phyloP scores from a whole-genome alignment of 2,888 invertebrate genomes.

The Drosophila rellima region DNA sequence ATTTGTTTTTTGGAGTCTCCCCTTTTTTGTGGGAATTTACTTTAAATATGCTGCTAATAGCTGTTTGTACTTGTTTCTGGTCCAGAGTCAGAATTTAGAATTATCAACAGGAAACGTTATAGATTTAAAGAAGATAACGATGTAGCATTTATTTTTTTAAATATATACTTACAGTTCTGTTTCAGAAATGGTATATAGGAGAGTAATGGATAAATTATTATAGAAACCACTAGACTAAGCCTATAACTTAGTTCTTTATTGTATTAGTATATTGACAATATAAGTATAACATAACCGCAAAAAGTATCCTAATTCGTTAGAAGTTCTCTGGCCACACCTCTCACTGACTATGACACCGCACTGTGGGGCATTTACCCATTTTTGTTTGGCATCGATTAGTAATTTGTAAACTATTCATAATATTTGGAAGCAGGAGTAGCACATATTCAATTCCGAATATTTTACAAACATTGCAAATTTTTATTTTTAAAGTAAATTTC shows the following conservation, averaged over 20 bases:
- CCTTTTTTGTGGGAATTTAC: constrained; percentile 33
- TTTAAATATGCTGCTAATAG: constrained; percentile 70
- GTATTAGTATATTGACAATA: neutral
- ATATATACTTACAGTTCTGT: too few species aligned
- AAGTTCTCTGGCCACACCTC: neutral
- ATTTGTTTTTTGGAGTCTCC: constrained; percentile 49
- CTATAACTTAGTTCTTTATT: neutral
- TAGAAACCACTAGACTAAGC: neutral
- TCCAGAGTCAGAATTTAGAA: neutral
- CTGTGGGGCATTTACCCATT: too few species aligned
- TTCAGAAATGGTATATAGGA: too few species aligned
- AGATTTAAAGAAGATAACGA: too few species aligned
- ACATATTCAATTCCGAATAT: too few species aligned
- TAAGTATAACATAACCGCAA: neutral
- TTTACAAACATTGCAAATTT: too few species aligned
- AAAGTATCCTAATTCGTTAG: constrained; percentile 4
- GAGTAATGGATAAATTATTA: neutral
- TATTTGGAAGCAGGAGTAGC: too few species aligned
- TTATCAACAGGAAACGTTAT: neutral
- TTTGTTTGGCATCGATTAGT: too few species aligned
- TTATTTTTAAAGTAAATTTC: too few species aligned
- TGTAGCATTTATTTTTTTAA: too few species aligned
- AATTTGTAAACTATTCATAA: too few species aligned
- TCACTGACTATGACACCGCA: constrained; percentile 3
- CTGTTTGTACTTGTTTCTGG: constrained; percentile 33